phyloP scores from a whole-genome alignment of 1,140 invertebrate species.

The Philopotamus ludificatus region DNA sequence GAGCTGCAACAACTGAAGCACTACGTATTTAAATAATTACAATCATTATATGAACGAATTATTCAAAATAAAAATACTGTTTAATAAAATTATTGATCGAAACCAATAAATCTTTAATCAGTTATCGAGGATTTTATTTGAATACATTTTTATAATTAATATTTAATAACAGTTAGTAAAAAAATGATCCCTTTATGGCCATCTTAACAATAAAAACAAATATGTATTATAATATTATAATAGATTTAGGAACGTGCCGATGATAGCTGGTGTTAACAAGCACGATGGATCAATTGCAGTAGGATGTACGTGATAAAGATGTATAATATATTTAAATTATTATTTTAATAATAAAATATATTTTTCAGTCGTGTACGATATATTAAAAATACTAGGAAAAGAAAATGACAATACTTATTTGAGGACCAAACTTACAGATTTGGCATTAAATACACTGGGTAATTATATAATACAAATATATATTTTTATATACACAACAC shows the following conservation, averaged over 20 bases:
- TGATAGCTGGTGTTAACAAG: conserved; percentile 34
- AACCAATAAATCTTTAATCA: too few species aligned
- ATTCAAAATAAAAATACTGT: too few species aligned
- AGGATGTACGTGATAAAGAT: not conserved
- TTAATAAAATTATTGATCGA: too few species aligned
- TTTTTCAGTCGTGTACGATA: conserved; percentile 25
- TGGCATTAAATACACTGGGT: not conserved
- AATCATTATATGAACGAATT: too few species aligned
- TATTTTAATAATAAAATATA: not conserved
- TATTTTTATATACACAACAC: not conserved
- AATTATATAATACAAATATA: not conserved
- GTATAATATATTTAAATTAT: not conserved
- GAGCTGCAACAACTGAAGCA: not conserved
- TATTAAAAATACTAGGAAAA: not conserved
- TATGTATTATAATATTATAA: too few species aligned
- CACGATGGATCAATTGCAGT: conserved; percentile 34
- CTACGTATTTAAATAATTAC: too few species aligned
- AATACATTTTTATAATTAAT: too few species aligned
- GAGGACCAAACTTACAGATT: conserved; percentile 10
- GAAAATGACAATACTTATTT: not conserved
- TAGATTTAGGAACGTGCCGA: conserved; percentile 25
- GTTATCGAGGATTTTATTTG: too few species aligned
- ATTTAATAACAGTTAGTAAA: too few species aligned
- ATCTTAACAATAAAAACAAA: too few species aligned
- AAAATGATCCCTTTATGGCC: too few species aligned